phyloP scores from a whole-genome alignment of 2,797 vertebrate genomes.

The Sciurus carolinensis region DNA sequence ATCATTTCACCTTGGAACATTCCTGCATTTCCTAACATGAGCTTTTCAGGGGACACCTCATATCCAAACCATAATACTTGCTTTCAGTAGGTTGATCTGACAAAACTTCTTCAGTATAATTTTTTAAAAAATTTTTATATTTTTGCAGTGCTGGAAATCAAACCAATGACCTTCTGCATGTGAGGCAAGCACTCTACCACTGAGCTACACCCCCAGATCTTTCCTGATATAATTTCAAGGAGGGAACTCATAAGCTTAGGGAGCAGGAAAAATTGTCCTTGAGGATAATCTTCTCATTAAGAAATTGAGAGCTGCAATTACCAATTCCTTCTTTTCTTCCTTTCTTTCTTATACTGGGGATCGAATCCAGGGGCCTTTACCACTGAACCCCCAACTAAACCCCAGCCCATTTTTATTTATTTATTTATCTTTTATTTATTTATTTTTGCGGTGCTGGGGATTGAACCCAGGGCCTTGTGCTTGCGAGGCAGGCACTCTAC shows the following conservation, averaged over 20 bases:
- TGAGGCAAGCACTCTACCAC: background rate
- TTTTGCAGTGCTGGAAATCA: background rate
- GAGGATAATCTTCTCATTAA: background rate
- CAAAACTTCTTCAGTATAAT: background rate
- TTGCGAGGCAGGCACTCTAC: too few species aligned
- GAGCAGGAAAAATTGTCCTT: background rate
- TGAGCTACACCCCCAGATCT: background rate
- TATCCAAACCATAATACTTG: background rate
- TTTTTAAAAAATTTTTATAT: background rate
- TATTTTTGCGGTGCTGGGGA: too few species aligned
- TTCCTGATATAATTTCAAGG: slow-evolving; percentile 6
- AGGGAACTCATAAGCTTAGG: background rate
- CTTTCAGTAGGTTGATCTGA: slow-evolving; percentile 11
- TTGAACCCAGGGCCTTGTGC: too few species aligned
- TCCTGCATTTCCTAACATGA: too few species aligned
- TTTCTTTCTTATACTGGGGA: too few species aligned
- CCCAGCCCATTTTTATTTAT: too few species aligned
- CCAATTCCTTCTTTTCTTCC: too few species aligned
- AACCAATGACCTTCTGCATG: background rate
- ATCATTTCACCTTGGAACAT: too few species aligned
- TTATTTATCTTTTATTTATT: too few species aligned
- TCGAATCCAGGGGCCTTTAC: too few species aligned
- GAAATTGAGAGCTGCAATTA: background rate
- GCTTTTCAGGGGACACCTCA: too few species aligned
- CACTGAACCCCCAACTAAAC: too few species aligned